Base-by-base conservation (phyloP, 2,113 vertebrate species). In the Anarhynchus alexandrinus region DNA sequence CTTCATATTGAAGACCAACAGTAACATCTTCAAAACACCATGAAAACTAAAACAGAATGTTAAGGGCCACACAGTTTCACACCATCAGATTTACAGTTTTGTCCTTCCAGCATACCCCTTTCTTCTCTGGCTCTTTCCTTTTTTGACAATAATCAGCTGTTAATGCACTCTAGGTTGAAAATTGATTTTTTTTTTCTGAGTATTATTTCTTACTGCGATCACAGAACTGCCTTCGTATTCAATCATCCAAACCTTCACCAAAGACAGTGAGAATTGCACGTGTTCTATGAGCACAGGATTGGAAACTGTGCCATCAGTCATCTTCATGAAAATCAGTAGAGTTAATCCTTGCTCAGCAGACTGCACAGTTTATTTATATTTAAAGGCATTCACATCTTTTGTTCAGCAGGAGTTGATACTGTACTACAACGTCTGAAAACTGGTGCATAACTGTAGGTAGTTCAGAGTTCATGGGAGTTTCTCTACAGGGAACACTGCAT, bases 331-430 rank as follows among this genome's bases (percentile, higher is more conserved):
- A 91, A 82, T 93, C 77, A 87, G 54, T 22, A 16, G 55, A 96
- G 67, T 87, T 96, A 96, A 95, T 84, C 49, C 17, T 94, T 85
- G 42, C 52, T 88, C 59, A 92, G n/a, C 10, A 95, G 58, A 91
- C 62, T 62, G 23, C 43, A 92, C 14, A 57, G 12, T 94, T 97
- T 88, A 94, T 92, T 97, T 96, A 84, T 59, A 84, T 80, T 81
- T 92, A 93, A 85, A 94, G 61, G 36, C 38, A 85, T 69, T 94
- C 45, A 66, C 6, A 79, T 83, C 92, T 96, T 87, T 72, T 22
- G 25, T 96, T 80, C 88, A 88, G 73, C 38, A 94, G 62, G 57
- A 79, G 45, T 32, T 66, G 42, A 36, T 42, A 83, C 8, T 42
- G 6, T 74, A 49, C 55, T 73, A 36, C 86, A 93, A 66, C n/a